phyloP scores from a whole-genome alignment of 37 sponge, comb jelly and placozoan genomes.

The Beroe forskalii region DNA sequence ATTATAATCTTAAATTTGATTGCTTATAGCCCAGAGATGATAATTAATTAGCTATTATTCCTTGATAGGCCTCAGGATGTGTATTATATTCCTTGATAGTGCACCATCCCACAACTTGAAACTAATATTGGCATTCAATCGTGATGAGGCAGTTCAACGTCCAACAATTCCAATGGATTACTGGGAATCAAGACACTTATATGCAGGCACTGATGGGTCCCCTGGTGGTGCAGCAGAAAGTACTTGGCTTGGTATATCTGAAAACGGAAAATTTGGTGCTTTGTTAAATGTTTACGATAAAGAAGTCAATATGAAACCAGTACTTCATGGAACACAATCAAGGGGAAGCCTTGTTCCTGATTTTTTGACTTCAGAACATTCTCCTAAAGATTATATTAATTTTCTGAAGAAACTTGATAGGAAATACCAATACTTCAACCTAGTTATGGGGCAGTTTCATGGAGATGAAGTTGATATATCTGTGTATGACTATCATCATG shows the following conservation, averaged over 20 bases:
- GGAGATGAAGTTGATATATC: background rate
- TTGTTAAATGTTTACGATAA: constrained; percentile 24
- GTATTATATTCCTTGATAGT: constrained; percentile 29
- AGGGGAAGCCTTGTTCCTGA: constrained; percentile 29
- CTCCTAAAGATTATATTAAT: background rate
- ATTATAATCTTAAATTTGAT: no score
- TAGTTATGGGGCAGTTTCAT: constrained; percentile 30
- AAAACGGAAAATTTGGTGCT: background rate
- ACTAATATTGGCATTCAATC: constrained; percentile 31
- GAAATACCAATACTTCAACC: constrained; percentile 17
- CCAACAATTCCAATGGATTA: background rate
- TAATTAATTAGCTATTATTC: no score
- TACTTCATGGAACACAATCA: background rate
- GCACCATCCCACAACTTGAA: constrained; percentile 4
- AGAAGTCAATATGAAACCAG: background rate
- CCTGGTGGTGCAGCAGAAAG: background rate
- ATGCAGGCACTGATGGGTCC: constrained; percentile 26
- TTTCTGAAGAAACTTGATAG: background rate
- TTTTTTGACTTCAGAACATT: background rate
- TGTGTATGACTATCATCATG: background rate
- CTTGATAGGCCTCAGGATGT: no score
- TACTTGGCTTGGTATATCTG: constrained; percentile 31
- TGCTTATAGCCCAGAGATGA: no score
- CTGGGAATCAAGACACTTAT: background rate
- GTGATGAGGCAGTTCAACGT: background rate